These are phyloP conservation scores for Triplophysa bombifrons DNA, from an alignment of 2,797 vertebrate species.

Conservation along the genomic window DNA sequence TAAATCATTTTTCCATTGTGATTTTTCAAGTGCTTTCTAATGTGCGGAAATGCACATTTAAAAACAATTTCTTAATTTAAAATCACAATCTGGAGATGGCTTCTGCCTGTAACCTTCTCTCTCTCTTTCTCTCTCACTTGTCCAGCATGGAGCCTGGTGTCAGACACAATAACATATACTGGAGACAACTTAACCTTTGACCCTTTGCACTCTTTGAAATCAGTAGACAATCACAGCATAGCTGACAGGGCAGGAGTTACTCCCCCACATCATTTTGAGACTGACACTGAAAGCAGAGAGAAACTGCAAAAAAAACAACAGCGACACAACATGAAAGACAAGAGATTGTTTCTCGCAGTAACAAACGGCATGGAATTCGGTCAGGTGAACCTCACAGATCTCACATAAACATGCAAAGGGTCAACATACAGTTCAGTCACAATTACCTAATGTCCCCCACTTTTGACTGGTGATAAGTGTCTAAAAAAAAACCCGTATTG, in stretches of 20 bases:
- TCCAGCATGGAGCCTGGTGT: slow-evolving; percentile 71
- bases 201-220: slow-evolving; percentile 82
- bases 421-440: background rate
- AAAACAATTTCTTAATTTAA: background rate
- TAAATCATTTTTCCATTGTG: too few species aligned
- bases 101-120: slow-evolving; percentile 66
- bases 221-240: slow-evolving; percentile 79
- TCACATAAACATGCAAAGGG: background rate
- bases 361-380: slow-evolving; percentile 6
- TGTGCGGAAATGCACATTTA: background rate
- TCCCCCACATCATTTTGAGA: slow-evolving; percentile 66
- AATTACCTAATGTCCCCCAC: background rate
- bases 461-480: too few species aligned
- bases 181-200: slow-evolving; percentile 89
- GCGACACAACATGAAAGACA: slow-evolving; percentile 27
- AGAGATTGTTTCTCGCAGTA: slow-evolving; percentile 3
- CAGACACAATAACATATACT: slow-evolving; percentile 83
- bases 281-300: slow-evolving; percentile 52
- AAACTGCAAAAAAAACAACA: slow-evolving; percentile 37
- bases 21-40: background rate
- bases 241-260: slow-evolving; percentile 71
- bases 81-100: background rate
- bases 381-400: slow-evolving; percentile 13
- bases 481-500: too few species aligned
- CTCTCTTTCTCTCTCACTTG: slow-evolving; percentile 58